A percentile compares a stretch with the other conserved stretches of the same genome.
phyloP scores from a whole-genome alignment of 2,888 invertebrate genomes.

The Melipona bicolor region DNA sequence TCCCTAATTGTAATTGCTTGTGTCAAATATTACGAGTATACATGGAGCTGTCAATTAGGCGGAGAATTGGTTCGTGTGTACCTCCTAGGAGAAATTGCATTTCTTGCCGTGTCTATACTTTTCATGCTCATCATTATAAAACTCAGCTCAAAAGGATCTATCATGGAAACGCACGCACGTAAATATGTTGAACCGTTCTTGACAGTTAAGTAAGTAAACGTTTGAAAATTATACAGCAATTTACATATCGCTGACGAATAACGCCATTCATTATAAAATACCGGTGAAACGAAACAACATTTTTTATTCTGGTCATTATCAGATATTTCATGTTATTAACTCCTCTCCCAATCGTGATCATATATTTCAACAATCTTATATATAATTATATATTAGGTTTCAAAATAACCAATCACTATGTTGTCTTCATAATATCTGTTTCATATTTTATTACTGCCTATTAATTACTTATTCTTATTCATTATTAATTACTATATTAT shows the following conservation, averaged over 20 bases:
- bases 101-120: conserved; percentile 88
- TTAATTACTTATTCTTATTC: too few relatives aligned
- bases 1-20: conserved; percentile 88
- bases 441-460: too few relatives aligned
- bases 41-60: conserved; percentile 89
- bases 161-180: conserved; percentile 90
- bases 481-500: too few relatives aligned
- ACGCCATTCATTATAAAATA: background rate
- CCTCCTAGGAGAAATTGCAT: conserved; percentile 89
- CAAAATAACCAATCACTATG: too few relatives aligned
- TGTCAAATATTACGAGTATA: conserved; percentile 88
- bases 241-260: background rate
- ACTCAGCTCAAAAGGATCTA: conserved; percentile 91
- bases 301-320: background rate
- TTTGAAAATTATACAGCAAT: conserved; percentile 17
- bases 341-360: background rate
- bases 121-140: conserved; percentile 88
- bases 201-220: conserved; percentile 87
- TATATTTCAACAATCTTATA: background rate
- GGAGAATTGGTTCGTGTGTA: conserved; percentile 90
- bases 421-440: too few relatives aligned
- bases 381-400: too few relatives aligned
- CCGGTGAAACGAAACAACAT: background rate
- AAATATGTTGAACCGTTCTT: conserved; percentile 90
- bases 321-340: background rate